A percentile compares a stretch with the other conserved stretches of the same genome.
Conservation (phyloP, 1,140 invertebrate genomes). For the Cotesia chilonis region DNA sequence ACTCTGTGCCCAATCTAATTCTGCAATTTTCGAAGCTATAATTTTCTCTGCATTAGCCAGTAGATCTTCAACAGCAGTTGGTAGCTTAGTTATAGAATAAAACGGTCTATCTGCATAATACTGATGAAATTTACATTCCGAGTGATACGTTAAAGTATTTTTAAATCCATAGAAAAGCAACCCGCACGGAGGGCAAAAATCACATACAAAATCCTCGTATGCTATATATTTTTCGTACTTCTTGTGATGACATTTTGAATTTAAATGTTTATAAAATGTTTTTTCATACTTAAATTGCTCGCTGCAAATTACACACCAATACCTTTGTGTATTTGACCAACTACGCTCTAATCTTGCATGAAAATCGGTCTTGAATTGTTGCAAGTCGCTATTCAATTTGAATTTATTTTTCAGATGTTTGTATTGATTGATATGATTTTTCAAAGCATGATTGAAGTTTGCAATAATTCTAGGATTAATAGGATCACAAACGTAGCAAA, state of each 20-base stretch:
- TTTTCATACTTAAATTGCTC: conserved; percentile 39
- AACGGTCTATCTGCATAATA: conserved; percentile 36
- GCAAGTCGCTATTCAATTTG: neutral
- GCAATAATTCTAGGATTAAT: neutral
- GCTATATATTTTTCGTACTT: conserved; percentile 7
- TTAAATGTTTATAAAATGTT: conserved; percentile 44
- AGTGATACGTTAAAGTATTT: conserved; percentile 41
- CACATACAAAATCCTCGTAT: conserved; percentile 28
- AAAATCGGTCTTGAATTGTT: conserved; percentile 1
- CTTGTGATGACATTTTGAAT: neutral
- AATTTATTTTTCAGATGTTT: conserved; percentile 6
- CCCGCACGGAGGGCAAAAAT: conserved; percentile 46
- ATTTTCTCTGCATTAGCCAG: conserved; percentile 35
- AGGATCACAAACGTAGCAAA: neutral
- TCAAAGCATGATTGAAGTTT: neutral
- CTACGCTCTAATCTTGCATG: neutral
- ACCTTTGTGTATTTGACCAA: conserved; percentile 43
- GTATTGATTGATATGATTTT: conserved; percentile 19
- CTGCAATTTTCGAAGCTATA: conserved; percentile 25
- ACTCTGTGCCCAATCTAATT: conserved; percentile 30
- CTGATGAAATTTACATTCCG: conserved; percentile 38
- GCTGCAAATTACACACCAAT: conserved; percentile 47
- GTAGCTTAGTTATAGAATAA: conserved; percentile 34
- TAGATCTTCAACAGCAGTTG: conserved; percentile 32
- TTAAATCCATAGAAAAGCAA: conserved; percentile 42